These are phyloP conservation scores for Nomada ferruginata DNA, from an alignment of 2,888 invertebrate species.

Conservation along the genomic window DNA sequence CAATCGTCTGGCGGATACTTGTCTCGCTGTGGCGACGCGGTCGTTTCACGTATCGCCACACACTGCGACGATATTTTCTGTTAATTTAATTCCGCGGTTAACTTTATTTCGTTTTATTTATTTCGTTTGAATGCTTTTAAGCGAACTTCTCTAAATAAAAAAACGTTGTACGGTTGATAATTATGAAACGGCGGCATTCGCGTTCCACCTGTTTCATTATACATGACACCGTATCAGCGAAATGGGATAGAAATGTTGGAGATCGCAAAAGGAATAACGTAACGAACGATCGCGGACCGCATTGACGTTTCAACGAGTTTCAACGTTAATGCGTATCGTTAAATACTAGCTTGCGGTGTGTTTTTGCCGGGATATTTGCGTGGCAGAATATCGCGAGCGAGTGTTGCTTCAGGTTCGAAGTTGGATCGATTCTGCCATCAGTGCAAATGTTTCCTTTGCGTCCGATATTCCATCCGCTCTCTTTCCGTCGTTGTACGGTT, in stretches of 20 bases:
- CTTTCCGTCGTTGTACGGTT: not conserved
- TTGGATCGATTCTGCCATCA: slow-evolving; percentile 26
- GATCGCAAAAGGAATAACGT: not conserved
- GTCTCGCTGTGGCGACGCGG: no score
- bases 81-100: no score
- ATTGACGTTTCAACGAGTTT: slow-evolving; percentile 9
- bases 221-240: not conserved
- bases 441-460: not conserved
- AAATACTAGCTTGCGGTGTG: not conserved
- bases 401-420: slow-evolving; percentile 23
- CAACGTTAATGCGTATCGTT: not conserved
- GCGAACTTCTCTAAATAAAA: no score
- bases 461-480: not conserved
- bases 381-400: slow-evolving; percentile 4
- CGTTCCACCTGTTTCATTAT: not conserved
- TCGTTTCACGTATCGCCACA: no score
- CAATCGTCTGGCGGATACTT: no score
- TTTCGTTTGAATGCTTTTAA: no score
- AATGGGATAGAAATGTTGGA: not conserved
- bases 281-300: not conserved
- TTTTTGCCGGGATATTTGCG: slow-evolving; percentile 31
- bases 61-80: no score
- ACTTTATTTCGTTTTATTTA: no score
- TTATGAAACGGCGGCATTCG: not conserved
- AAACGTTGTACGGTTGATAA: not conserved